Evolutionary conservation across 1,140 invertebrate species (phyloP).

Genomic region (Tigriopus japonicus): DNA sequence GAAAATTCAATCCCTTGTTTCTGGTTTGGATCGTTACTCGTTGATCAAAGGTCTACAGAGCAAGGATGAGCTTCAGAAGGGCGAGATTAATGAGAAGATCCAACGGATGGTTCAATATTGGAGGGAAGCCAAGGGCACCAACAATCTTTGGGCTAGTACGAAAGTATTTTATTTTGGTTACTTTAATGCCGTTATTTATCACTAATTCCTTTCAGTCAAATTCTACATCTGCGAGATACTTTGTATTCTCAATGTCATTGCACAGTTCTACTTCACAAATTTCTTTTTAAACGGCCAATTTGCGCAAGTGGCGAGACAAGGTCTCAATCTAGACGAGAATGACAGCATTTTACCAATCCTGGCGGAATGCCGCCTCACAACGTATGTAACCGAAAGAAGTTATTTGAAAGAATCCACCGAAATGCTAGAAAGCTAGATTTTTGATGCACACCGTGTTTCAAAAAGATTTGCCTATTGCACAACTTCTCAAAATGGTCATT

Average conservation of each 20-base stretch:
- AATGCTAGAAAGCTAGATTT: no score
- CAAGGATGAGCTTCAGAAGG: neutral
- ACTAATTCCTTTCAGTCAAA: neutral
- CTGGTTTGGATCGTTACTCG: neutral
- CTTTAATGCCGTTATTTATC: neutral
- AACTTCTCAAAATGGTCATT: no score
- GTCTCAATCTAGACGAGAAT: no score
- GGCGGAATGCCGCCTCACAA: no score
- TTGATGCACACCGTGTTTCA: no score
- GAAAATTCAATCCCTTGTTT: neutral
- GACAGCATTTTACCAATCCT: no score
- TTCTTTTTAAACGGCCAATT: neutral
- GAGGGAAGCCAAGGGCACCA: neutral
- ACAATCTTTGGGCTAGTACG: neutral
- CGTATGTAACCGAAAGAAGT: no score
- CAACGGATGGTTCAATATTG: neutral
- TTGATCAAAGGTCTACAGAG: neutral
- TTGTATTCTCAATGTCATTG: neutral
- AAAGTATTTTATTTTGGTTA: neutral
- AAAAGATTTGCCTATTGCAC: no score
- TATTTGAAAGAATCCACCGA: no score
- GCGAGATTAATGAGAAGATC: neutral
- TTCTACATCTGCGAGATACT: neutral
- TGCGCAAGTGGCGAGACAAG: neutral
- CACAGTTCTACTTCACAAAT: neutral